phyloP scores from a whole-genome alignment of 2,888 invertebrate genomes.

The Xanthia icteritia region DNA sequence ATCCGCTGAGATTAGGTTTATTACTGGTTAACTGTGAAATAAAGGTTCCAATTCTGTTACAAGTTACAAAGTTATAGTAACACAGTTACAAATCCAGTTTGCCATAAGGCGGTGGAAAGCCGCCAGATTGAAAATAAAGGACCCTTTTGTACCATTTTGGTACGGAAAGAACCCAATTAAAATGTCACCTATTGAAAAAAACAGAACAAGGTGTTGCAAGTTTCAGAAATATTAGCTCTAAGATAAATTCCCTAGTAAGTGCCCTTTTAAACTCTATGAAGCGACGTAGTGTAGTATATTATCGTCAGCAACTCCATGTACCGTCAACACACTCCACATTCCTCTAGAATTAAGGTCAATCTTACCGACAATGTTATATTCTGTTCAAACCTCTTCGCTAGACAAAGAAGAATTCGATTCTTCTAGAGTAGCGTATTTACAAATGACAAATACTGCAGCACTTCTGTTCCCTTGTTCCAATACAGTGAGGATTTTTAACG shows the following conservation, averaged over 20 bases:
- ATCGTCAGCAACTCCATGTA: constrained; percentile 59
- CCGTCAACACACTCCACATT: constrained; percentile 84
- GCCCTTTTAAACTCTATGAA: constrained; percentile 82
- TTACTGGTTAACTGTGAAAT: neutral
- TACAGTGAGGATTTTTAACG: neutral
- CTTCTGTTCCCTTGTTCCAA: neutral
- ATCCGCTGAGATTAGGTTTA: neutral
- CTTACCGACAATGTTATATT: constrained; percentile 57
- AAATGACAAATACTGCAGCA: constrained; percentile 9
- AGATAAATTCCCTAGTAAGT: constrained; percentile 82
- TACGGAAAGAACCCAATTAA: neutral
- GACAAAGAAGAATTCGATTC: constrained; percentile 32
- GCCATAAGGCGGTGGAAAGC: neutral
- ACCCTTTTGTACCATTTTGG: neutral
- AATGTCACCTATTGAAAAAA: neutral
- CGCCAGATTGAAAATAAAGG: neutral
- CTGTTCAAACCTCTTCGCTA: constrained; percentile 54
- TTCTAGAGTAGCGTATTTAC: constrained; percentile 15
- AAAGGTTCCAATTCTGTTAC: neutral
- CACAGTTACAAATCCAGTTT: constrained; percentile 18
- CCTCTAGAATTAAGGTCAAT: constrained; percentile 85
- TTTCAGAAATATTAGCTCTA: constrained; percentile 69
- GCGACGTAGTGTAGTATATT: constrained; percentile 71
- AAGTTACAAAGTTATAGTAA: too few relatives aligned
- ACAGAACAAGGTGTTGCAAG: constrained; percentile 54